These are phyloP conservation scores for Oreochromis niloticus DNA, from an alignment of 2,113 vertebrate genomes.

Conservation along the genomic window DNA sequence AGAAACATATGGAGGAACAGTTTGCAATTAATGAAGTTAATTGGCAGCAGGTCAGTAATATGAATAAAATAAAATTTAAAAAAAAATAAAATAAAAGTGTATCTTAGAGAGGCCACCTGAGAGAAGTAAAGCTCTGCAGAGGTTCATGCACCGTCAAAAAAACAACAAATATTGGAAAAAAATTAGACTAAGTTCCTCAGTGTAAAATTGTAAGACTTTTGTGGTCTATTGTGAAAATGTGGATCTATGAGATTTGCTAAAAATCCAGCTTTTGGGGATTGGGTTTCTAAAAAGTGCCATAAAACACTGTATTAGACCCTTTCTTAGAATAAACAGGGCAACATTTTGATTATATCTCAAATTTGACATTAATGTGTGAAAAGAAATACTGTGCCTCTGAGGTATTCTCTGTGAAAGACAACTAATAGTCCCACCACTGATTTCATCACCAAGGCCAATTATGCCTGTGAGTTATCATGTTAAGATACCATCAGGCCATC, in stretches of 20 bases:
- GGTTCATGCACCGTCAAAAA: neutral
- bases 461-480: neutral
- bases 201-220: neutral
- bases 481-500: neutral
- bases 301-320: neutral
- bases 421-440: neutral
- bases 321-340: neutral
- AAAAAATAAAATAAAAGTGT: neutral
- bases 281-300: neutral
- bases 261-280: neutral
- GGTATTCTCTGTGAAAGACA: neutral
- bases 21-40: neutral
- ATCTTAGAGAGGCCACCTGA: neutral
- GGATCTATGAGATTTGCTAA: neutral
- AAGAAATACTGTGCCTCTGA: neutral
- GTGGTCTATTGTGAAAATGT: neutral
- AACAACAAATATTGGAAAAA: neutral
- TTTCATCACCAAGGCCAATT: constrained; percentile 10
- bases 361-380: neutral
- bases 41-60: neutral
- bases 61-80: neutral
- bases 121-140: neutral
- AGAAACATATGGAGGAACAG: neutral
- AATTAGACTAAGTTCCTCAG: neutral
- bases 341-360: neutral